Evolutionary conservation across 2,888 invertebrate genomes (phyloP).

Genomic region (Drosophila bunnanda): DNA sequence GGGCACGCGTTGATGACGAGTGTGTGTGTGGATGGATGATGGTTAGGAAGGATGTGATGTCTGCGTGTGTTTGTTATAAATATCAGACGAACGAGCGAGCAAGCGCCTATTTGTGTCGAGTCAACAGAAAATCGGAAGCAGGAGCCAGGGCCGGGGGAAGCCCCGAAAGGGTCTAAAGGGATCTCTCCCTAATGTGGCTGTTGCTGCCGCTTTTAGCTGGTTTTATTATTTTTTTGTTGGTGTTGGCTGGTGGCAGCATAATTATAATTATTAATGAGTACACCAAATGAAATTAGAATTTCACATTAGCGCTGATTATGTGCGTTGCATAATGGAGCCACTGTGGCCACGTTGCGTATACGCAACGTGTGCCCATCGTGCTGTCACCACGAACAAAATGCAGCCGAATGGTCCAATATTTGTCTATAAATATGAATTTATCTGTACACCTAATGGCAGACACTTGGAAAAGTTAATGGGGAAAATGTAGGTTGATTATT

Average conservation of each 20-base stretch:
- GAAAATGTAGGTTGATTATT: no score
- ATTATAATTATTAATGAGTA: conserved; percentile 68
- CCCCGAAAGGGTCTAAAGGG: neutral
- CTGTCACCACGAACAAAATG: conserved; percentile 15
- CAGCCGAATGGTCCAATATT: conserved; percentile 14
- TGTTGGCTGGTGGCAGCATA: conserved; percentile 37
- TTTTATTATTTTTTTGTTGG: conserved; percentile 15
- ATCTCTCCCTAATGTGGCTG: conserved; percentile 4
- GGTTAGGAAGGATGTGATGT: conserved; percentile 2
- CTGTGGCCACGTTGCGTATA: conserved; percentile 43
- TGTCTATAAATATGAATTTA: conserved; percentile 43
- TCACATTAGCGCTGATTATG: conserved; percentile 57
- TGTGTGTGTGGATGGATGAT: neutral
- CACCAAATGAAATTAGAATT: conserved; percentile 63
- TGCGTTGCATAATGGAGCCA: conserved; percentile 60
- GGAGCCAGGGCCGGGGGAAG: conserved; percentile 19
- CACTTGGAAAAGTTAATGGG: neutral
- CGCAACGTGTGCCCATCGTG: conserved; percentile 28
- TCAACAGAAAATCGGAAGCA: conserved; percentile 49
- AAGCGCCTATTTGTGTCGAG: conserved; percentile 49
- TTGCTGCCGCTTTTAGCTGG: conserved; percentile 10
- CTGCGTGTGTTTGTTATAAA: conserved; percentile 58
- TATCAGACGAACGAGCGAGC: conserved; percentile 52
- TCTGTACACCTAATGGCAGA: conserved; percentile 16
- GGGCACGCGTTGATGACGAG: conserved; percentile 22